Conservation (phyloP, 2,888 invertebrate genomes). For the Boloria selene region DNA sequence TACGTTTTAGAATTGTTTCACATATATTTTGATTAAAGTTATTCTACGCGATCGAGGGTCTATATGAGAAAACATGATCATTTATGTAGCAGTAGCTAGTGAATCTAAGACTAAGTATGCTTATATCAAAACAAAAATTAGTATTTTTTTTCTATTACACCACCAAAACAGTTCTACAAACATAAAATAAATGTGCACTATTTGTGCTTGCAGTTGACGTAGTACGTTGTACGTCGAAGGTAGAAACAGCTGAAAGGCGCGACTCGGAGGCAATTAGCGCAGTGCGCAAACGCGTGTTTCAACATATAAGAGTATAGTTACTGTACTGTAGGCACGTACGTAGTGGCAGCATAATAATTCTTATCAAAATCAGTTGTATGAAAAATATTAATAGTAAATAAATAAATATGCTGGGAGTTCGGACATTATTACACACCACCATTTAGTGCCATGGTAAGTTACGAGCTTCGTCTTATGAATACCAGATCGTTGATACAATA, state of each 20-base stretch:
- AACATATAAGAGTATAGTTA: conserved; percentile 15
- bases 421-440: too few relatives aligned
- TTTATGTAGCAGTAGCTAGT: neutral
- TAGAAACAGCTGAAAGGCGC: conserved; percentile 61
- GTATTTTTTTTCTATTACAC: neutral
- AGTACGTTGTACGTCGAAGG: conserved; percentile 41
- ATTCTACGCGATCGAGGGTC: neutral
- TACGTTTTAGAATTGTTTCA: conserved; percentile 62
- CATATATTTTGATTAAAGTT: conserved; percentile 37
- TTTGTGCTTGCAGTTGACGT: conserved; percentile 27
- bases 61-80: neutral
- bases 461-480: too few relatives aligned
- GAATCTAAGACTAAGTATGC: too few relatives aligned
- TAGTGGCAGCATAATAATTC: conserved; percentile 3
- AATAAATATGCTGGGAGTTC: too few relatives aligned
- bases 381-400: too few relatives aligned
- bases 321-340: conserved; percentile 14
- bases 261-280: conserved; percentile 70
- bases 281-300: conserved; percentile 60
- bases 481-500: too few relatives aligned
- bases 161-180: conserved; percentile 7
- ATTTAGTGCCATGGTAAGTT: too few relatives aligned
- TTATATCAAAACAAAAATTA: neutral
- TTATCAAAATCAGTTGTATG: too few relatives aligned
- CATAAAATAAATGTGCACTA: conserved; percentile 26